phyloP scores from a whole-genome alignment of 2,888 invertebrate genomes.

The Mesochorus sp. region DNA sequence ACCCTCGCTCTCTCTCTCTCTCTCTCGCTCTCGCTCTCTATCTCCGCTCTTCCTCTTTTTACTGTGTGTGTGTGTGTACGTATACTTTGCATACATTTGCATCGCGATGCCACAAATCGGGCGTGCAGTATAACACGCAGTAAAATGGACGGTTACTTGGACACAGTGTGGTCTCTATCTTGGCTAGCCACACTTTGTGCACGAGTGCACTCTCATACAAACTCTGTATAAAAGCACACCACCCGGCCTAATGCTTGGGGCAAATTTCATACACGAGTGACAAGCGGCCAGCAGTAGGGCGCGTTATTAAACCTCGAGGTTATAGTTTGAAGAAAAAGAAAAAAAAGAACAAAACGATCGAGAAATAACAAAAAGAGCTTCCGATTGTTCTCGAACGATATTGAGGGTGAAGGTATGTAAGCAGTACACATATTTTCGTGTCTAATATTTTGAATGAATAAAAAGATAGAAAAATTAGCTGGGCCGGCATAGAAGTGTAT shows the following conservation, averaged over 20 bases:
- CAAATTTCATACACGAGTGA: conserved; percentile 63
- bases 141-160: conserved; percentile 64
- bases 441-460: too few species aligned
- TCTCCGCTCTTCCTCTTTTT: not conserved
- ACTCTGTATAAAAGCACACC: not conserved
- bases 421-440: not conserved
- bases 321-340: not conserved
- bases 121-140: conserved; percentile 63
- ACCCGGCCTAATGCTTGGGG: not conserved
- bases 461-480: not conserved
- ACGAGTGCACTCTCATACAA: too few species aligned
- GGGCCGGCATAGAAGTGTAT: not conserved
- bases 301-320: conserved; percentile 24
- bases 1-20: not conserved
- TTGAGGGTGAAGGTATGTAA: not conserved
- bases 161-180: conserved; percentile 68
- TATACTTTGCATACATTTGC: conserved; percentile 80
- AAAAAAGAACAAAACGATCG: not conserved
- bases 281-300: conserved; percentile 37
- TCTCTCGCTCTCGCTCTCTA: not conserved
- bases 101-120: conserved; percentile 74
- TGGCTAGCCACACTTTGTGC: conserved; percentile 55
- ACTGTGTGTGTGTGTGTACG: conserved; percentile 50
- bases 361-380: conserved; percentile 5
- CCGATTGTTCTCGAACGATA: not conserved